Conservation (phyloP, 2,113 vertebrate genomes). For the Corythaeola cristata region DNA sequence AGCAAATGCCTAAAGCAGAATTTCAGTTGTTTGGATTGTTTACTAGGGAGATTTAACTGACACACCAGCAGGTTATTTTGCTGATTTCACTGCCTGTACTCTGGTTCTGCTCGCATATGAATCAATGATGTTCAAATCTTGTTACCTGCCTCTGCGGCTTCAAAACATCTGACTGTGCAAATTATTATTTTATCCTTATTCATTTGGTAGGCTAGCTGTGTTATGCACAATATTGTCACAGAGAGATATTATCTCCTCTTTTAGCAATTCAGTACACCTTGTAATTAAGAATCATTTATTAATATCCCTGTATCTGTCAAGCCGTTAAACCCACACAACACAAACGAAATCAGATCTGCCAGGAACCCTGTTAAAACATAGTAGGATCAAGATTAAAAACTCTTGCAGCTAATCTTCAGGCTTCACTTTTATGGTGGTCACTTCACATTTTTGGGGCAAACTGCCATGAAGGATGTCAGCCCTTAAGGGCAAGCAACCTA, state of each 20-base stretch:
- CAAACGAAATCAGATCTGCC: background rate
- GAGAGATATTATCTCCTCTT: conserved; percentile 21
- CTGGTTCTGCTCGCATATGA: background rate
- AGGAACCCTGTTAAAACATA: background rate
- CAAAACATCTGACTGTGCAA: conserved; percentile 51
- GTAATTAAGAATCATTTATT: conserved; percentile 63
- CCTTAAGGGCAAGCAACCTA: background rate
- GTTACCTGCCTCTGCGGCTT: conserved; percentile 40
- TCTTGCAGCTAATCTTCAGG: background rate
- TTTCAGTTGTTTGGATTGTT: background rate
- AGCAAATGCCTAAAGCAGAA: background rate
- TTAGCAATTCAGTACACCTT: background rate
- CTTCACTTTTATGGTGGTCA: background rate
- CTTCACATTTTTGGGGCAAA: background rate
- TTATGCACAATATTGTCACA: background rate
- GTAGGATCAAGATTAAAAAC: background rate
- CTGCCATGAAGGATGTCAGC: background rate
- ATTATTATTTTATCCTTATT: conserved; percentile 39
- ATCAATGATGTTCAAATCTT: conserved; percentile 28
- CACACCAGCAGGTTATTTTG: conserved; percentile 18
- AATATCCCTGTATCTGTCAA: conserved; percentile 3
- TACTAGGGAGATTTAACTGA: conserved; percentile 17
- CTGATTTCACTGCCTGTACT: background rate
- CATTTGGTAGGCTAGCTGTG: conserved; percentile 7
- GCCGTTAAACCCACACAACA: background rate